These are phyloP conservation scores for Condylostylus longicornis DNA, from an alignment of 1,140 invertebrate species.

Conservation along the genomic window DNA sequence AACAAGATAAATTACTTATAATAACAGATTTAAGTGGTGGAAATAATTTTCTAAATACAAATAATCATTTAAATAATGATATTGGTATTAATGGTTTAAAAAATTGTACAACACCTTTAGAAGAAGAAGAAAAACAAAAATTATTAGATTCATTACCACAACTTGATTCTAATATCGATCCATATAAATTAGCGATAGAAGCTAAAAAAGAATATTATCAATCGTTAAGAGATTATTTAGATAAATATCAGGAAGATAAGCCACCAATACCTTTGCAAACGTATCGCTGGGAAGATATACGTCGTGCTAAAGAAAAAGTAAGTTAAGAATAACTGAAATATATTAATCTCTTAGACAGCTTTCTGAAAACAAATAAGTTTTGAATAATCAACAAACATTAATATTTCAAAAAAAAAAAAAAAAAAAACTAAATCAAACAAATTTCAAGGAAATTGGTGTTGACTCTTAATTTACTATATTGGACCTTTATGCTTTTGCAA, in stretches of 20 bases:
- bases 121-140: constrained; percentile 21
- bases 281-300: constrained; percentile 57
- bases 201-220: constrained; percentile 30
- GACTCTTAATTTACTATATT: no score
- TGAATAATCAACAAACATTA: no score
- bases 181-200: constrained; percentile 22
- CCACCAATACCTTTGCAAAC: constrained; percentile 47
- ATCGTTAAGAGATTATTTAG: constrained; percentile 27
- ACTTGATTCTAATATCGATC: constrained; percentile 19
- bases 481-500: no score
- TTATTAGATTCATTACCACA: constrained; percentile 28
- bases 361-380: no score
- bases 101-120: constrained; percentile 19
- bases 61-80: not conserved
- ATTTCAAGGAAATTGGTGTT: no score
- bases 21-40: no score
- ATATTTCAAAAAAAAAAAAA: no score
- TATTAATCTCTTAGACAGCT: no score
- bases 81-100: constrained; percentile 10
- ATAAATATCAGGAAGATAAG: constrained; percentile 30
- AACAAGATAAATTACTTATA: no score
- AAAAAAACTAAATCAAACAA: no score
- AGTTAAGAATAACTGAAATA: constrained; percentile 7
- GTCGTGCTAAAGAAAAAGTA: constrained; percentile 35
- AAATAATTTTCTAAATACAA: not conserved